Percentiles rank a stretch among this genome's conserved stretches.
Evolutionary conservation across 2,888 invertebrate genomes (phyloP).

Genomic region (Meiosimyza platycephala): DNA sequence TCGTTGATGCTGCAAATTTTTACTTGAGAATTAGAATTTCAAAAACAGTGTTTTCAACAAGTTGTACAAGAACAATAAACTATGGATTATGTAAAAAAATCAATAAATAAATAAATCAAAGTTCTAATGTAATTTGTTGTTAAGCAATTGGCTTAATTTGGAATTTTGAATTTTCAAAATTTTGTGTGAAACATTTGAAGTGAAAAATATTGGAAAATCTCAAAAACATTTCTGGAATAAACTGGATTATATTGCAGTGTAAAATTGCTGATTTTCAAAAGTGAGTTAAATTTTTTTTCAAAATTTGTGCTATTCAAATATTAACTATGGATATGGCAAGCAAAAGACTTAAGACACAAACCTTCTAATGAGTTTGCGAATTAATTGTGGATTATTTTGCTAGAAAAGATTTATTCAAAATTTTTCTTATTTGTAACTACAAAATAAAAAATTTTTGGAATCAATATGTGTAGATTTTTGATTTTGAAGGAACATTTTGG

Average conservation of each 20-base stretch:
- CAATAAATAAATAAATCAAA: not conserved
- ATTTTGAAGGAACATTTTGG: too few species aligned
- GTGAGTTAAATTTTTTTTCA: not conserved
- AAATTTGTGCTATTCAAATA: too few species aligned
- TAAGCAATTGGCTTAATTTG: not conserved
- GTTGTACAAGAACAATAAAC: slow-evolving; percentile 29
- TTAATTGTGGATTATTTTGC: too few species aligned
- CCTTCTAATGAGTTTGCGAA: not conserved
- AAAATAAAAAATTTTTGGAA: too few species aligned
- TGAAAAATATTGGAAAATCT: not conserved
- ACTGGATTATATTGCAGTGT: slow-evolving; percentile 14
- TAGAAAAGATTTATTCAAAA: too few species aligned
- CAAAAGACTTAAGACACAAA: slow-evolving; percentile 36
- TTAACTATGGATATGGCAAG: slow-evolving; percentile 27
- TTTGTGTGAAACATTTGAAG: not conserved
- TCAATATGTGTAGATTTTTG: too few species aligned
- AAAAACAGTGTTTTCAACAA: slow-evolving; percentile 33
- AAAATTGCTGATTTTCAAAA: not conserved
- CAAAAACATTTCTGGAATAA: not conserved
- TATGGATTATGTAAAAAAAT: slow-evolving; percentile 31
- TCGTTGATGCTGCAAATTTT: too few species aligned
- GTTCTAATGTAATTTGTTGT: too few species aligned
- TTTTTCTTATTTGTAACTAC: too few species aligned
- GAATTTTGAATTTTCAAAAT: not conserved
- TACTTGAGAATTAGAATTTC: too few species aligned